These are phyloP conservation scores for Macrostomum lignano DNA, from an alignment of 1,140 invertebrate genomes.

Conservation along the genomic window DNA sequence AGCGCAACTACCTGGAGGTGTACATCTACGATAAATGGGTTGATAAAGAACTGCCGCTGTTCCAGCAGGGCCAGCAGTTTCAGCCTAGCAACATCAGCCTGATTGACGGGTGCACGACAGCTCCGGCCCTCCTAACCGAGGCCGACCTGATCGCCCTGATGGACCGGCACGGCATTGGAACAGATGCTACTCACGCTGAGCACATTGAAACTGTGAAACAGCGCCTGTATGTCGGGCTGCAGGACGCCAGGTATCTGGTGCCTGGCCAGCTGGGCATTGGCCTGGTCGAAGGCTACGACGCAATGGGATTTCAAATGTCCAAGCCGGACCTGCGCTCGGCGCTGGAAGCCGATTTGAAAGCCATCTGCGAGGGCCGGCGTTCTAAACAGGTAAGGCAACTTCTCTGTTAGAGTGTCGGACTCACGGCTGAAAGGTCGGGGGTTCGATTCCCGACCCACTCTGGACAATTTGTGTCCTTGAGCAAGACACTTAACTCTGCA, in stretches of 20 bases:
- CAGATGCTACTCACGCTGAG: conserved; percentile 94
- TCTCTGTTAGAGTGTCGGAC: no score
- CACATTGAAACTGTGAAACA: conserved; percentile 91
- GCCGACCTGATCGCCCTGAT: conserved; percentile 87
- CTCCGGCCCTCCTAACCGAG: conserved; percentile 66
- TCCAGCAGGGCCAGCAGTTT: conserved; percentile 30
- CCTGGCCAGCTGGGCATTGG: conserved; percentile 81
- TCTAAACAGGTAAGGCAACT: no score
- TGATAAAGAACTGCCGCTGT: conserved; percentile 51
- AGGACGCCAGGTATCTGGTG: conserved; percentile 38
- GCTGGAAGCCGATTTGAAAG: conserved; percentile 65
- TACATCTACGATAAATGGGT: conserved; percentile 92
- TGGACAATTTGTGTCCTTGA: no score
- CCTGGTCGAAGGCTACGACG: conserved; percentile 70
- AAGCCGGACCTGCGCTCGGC: conserved; percentile 64
- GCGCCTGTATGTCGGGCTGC: conserved; percentile 48
- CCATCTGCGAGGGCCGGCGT: no score
- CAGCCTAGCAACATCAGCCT: conserved; percentile 6
- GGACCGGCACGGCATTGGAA: conserved; percentile 96
- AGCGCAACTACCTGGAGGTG: conserved; percentile 57
- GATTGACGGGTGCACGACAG: conserved; percentile 32
- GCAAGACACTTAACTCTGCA: no score
- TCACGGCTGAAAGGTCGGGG: no score
- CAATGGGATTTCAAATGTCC: conserved; percentile 62
- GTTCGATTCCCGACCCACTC: no score